phyloP scores from a whole-genome alignment of 2,888 invertebrate genomes.

The Caenorhabditis auriculariae region DNA sequence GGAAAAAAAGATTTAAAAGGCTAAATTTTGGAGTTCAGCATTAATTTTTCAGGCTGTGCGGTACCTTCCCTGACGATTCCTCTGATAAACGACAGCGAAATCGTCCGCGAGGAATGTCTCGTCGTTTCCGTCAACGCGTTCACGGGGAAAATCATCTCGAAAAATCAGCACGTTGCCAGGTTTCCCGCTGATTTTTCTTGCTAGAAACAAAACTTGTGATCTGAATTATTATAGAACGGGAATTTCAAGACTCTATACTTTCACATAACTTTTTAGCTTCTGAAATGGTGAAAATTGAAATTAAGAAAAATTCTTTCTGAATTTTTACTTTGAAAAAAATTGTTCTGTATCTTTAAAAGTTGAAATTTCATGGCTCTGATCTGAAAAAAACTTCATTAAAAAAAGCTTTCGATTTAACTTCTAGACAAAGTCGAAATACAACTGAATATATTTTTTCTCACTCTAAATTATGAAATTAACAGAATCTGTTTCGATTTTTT shows the following conservation, averaged over 20 bases:
- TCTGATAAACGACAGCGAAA: constrained; percentile 32
- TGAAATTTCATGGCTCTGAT: no score
- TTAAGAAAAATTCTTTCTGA: not conserved
- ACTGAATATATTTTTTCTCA: no score
- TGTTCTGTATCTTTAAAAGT: no score
- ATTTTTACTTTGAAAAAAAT: not conserved
- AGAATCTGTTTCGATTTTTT: no score
- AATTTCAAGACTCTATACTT: constrained; percentile 3
- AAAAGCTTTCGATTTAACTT: no score
- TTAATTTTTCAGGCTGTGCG: constrained; percentile 34
- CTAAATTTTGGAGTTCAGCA: not conserved
- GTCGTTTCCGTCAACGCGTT: constrained; percentile 54
- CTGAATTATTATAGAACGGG: no score
- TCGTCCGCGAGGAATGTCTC: constrained; percentile 30
- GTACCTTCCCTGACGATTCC: constrained; percentile 43
- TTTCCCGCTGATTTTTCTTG: not conserved
- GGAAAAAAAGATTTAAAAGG: no score
- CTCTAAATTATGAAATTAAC: no score
- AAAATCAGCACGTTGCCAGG: constrained; percentile 34
- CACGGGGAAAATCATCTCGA: constrained; percentile 52
- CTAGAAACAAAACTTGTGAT: no score
- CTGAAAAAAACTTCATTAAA: no score
- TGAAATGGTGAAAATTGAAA: not conserved
- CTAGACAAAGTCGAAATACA: no score
- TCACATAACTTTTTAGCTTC: not conserved